phyloP scores from a whole-genome alignment of 2,888 invertebrate genomes.

The Hololepta plana region DNA sequence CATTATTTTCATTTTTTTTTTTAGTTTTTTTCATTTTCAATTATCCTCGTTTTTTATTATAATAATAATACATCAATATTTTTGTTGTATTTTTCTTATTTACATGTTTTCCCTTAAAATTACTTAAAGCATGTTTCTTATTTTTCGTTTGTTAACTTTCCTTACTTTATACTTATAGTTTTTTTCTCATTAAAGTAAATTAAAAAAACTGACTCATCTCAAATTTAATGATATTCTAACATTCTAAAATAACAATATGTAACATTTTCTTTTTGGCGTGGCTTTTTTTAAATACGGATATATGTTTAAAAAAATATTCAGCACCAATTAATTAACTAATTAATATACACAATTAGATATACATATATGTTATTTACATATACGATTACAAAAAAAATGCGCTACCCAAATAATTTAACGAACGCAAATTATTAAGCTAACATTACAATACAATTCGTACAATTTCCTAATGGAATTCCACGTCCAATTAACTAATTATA shows the following conservation, averaged over 20 bases:
- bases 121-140: conserved; percentile 24
- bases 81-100: conserved; percentile 20
- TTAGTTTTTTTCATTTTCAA: too few species aligned
- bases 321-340: neutral
- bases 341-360: too few species aligned
- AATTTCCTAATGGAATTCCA: too few species aligned
- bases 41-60: too few species aligned
- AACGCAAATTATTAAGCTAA: too few species aligned
- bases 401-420: too few species aligned
- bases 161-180: conserved; percentile 1
- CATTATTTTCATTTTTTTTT: too few species aligned
- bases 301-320: conserved; percentile 1
- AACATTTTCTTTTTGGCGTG: neutral
- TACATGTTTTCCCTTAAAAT: conserved; percentile 18
- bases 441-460: too few species aligned
- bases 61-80: conserved; percentile 16
- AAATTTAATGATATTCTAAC: neutral
- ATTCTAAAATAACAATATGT: neutral
- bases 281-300: too few species aligned
- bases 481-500: too few species aligned
- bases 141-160: conserved; percentile 11
- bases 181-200: neutral
- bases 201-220: neutral
- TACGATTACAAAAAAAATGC: too few species aligned
- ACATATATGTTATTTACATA: too few species aligned